Evolutionary conservation across 2,797 vertebrate genomes (phyloP).

Genomic region (Caiman crocodilus): DNA sequence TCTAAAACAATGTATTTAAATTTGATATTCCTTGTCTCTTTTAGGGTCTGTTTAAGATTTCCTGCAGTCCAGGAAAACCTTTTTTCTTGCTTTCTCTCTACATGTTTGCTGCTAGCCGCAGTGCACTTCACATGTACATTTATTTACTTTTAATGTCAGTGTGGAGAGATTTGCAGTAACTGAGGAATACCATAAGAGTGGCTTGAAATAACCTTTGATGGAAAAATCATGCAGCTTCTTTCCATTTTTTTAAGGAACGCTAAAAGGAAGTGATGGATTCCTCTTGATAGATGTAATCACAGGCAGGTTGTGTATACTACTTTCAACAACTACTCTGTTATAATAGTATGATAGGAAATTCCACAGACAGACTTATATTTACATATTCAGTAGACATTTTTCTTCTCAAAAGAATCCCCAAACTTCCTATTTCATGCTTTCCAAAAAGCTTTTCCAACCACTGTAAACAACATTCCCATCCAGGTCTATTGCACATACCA

Average conservation of each 20-base stretch:
- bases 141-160: conserved; percentile 53
- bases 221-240: conserved; percentile 33
- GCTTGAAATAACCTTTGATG: conserved; percentile 25
- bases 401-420: neutral
- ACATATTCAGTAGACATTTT: neutral
- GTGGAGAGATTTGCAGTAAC: neutral
- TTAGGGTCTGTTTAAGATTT: neutral
- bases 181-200: neutral
- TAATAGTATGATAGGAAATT: neutral
- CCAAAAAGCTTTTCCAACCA: neutral
- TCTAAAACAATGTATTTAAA: neutral
- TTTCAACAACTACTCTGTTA: neutral
- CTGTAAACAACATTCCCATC: neutral
- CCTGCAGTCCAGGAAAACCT: neutral
- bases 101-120: neutral
- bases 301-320: neutral
- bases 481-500: neutral
- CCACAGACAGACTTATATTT: neutral
- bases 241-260: neutral
- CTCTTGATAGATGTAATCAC: neutral
- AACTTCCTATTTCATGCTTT: neutral
- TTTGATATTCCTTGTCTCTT: conserved; percentile 31
- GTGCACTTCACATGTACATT: conserved; percentile 29
- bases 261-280: neutral
- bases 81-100: conserved; percentile 39